These are phyloP conservation scores for Equus przewalskii DNA, from an alignment of 2,113 vertebrate species.

Conservation along the genomic window DNA sequence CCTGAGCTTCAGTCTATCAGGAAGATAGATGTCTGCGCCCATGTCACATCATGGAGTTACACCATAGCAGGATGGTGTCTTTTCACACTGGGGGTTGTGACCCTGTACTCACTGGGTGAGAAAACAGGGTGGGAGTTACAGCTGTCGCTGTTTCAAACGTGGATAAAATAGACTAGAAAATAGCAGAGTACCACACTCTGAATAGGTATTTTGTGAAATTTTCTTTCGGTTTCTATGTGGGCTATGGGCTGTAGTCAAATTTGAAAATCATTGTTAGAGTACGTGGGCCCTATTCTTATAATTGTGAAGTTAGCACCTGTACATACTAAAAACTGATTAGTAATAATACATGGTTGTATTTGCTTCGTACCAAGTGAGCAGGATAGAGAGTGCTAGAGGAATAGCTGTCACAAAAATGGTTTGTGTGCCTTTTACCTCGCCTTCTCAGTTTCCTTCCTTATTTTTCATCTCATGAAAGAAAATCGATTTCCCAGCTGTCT, in stretches of 20 bases:
- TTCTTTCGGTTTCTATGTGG: not conserved
- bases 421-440: not conserved
- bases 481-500: not conserved
- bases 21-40: not conserved
- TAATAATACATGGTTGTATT: accelerated
- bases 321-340: not conserved
- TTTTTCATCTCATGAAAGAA: conserved; percentile 28
- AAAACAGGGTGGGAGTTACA: not conserved
- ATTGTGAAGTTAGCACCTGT: not conserved
- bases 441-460: not conserved
- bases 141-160: not conserved
- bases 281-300: accelerated
- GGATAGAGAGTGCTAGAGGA: not conserved
- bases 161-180: not conserved
- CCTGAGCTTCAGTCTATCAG: not conserved
- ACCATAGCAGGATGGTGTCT: too few relatives aligned
- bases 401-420: not conserved
- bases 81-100: not conserved
- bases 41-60: too few relatives aligned
- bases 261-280: not conserved
- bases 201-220: not conserved
- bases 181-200: not conserved
- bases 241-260: not conserved
- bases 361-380: not conserved
- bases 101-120: not conserved